Evolutionary conservation across 2,797 vertebrate species (phyloP), one percentile per base, ranked within the genome.

Genomic region (Corythornis leucogaster): DNA sequence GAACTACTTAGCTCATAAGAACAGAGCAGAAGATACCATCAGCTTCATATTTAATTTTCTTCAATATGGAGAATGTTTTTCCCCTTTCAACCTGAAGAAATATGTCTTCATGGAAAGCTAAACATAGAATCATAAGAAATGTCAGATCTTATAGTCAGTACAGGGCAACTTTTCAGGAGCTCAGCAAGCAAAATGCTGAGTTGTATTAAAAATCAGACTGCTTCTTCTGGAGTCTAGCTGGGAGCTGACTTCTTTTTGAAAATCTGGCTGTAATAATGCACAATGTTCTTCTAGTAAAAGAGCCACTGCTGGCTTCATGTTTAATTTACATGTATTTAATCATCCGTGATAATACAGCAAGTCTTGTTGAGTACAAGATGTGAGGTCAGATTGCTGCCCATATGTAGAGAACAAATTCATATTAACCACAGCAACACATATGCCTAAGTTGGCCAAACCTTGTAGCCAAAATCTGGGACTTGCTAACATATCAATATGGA

Each of bases 241-340:
- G n/a, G 24, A 85, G 46, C 33, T 82, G 90, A 76, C 62, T 80
- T 87, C 84, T 87, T 87, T 91, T 83, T 85, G 55, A 83, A 96
- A 96, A 90, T 93, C 89, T 94, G 94, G 35, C 88, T 93, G 78
- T 57, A 93, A 94, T 94, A 91, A 89, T 2, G 15, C 73, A 85
- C 59, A 80, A 59, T 69, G 78, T 94, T 96, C 59, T 87, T 55
- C 82, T 92, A 93, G 80, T 93, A 94, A 94, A 94, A 96, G 82
- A 94, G 70, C 63, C 90, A 92, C 94, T 76, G 76, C 71, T 95
- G 94, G 69, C 91, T 93, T 59, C 67, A 12, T 87, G 80, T 96
- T 96, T 97, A 93, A 97, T 96, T 97, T 95, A 94, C 91, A 76
- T 92, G 90, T 59, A 80, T 92, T 95, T 96, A 96, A 96, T 96